phyloP scores from a whole-genome alignment of 1,140 invertebrate species.

The Melipona quadrifasciata region DNA sequence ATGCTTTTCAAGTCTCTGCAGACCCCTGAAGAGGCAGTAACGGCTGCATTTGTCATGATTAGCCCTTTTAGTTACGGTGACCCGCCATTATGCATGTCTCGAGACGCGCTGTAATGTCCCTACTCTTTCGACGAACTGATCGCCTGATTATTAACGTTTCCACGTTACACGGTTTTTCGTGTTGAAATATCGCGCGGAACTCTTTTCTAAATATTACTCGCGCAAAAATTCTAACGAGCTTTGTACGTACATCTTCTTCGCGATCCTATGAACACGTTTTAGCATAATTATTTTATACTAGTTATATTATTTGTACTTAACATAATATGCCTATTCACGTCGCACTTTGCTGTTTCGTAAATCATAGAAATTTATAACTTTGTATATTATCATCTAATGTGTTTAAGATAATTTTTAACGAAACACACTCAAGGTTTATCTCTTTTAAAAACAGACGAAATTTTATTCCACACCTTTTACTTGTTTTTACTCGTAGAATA shows the following conservation, averaged over 20 bases:
- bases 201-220: neutral
- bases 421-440: too few relatives aligned
- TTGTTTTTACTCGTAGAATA: too few relatives aligned
- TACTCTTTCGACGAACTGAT: conserved; percentile 41
- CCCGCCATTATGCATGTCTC: conserved; percentile 69
- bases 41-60: conserved; percentile 79
- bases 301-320: too few relatives aligned
- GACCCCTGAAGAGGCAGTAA: conserved; percentile 63
- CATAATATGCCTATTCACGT: neutral
- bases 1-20: conserved; percentile 46
- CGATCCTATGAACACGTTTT: neutral
- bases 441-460: too few relatives aligned
- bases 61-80: conserved; percentile 79
- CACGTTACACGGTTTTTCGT: conserved; percentile 18
- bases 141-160: conserved; percentile 59
- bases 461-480: too few relatives aligned
- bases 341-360: neutral
- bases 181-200: neutral
- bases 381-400: neutral
- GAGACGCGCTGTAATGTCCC: conserved; percentile 54
- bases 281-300: too few relatives aligned
- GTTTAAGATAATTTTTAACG: too few relatives aligned
- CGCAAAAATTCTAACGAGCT: conserved; percentile 10
- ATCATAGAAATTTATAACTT: neutral
- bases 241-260: neutral